phyloP scores from a whole-genome alignment of 1,140 invertebrate species.

The Mizuhopecten yessoensis region DNA sequence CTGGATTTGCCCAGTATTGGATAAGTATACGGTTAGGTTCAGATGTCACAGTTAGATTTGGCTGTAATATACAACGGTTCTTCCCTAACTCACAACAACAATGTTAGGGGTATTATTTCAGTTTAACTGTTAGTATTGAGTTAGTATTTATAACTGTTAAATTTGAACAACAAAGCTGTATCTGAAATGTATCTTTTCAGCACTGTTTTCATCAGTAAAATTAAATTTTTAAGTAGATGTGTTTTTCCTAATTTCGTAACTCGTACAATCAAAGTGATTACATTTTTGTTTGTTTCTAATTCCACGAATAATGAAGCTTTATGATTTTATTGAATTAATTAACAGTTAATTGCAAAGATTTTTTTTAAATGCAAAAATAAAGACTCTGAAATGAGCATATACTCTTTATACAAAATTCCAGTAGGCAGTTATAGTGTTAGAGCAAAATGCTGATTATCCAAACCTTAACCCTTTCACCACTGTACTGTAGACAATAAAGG shows the following conservation, averaged over 20 bases:
- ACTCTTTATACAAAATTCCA: too few relatives aligned
- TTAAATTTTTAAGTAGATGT: too few relatives aligned
- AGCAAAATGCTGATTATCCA: too few relatives aligned
- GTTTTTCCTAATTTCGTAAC: too few relatives aligned
- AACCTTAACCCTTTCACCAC: too few relatives aligned
- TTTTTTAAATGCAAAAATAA: background rate
- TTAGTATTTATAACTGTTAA: background rate
- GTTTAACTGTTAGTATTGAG: background rate
- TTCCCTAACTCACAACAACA: background rate
- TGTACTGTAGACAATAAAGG: too few relatives aligned
- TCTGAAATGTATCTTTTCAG: slow-evolving; percentile 10
- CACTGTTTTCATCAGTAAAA: background rate
- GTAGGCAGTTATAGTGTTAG: too few relatives aligned
- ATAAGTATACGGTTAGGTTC: background rate
- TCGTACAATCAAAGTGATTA: too few relatives aligned
- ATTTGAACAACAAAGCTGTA: background rate
- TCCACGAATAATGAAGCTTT: background rate
- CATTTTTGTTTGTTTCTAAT: background rate
- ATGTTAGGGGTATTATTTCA: background rate
- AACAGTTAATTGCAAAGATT: too few relatives aligned
- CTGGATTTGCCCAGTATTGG: background rate
- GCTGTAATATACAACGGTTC: background rate
- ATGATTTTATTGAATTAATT: too few relatives aligned
- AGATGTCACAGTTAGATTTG: background rate
- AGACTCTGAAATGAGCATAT: too few relatives aligned